Percentiles rank a stretch among this genome's conserved stretches.
phyloP scores from a whole-genome alignment of 2,797 vertebrate genomes.

The Neoniphon sammara region DNA sequence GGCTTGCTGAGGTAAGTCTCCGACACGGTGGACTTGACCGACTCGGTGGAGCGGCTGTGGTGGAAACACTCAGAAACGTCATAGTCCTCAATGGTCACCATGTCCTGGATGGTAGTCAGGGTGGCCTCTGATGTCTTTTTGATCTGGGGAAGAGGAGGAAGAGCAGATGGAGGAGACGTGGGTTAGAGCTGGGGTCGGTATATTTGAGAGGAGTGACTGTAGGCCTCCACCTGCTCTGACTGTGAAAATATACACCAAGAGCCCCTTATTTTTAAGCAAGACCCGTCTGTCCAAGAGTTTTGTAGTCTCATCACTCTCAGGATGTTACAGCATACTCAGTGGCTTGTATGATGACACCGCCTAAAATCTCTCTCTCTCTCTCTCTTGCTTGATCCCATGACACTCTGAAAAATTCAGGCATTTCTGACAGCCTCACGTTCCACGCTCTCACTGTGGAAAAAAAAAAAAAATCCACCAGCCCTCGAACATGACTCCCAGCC shows the following conservation, averaged over 20 bases:
- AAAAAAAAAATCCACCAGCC: conserved; percentile 7
- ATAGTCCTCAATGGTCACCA: conserved; percentile 98
- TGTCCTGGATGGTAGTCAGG: conserved; percentile 97
- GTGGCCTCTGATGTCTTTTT: conserved; percentile 99
- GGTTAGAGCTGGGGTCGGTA: not conserved
- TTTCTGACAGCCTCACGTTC: conserved; percentile 45
- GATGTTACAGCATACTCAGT: not conserved
- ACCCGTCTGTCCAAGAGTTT: conserved; percentile 24
- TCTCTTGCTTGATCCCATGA: not conserved
- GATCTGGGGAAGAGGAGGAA: conserved; percentile 79
- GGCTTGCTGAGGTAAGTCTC: conserved; percentile 98
- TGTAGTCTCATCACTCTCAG: conserved; percentile 16
- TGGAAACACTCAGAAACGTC: conserved; percentile 99
- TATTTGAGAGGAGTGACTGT: too few species aligned
- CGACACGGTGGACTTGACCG: conserved; percentile 95
- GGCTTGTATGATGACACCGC: conserved; percentile 19
- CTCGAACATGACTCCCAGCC: conserved; percentile 56
- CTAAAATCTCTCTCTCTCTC: conserved; percentile 27
- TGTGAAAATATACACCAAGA: too few species aligned
- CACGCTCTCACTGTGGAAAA: conserved; percentile 38
- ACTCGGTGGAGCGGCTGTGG: conserved; percentile 97
- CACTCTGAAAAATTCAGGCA: conserved; percentile 40
- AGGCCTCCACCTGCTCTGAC: not conserved
- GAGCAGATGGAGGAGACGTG: not conserved
- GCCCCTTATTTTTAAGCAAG: not conserved